These are phyloP conservation scores for Halocynthia roretzi DNA, from an alignment of 23 tunicate species.

Conservation along the genomic window DNA sequence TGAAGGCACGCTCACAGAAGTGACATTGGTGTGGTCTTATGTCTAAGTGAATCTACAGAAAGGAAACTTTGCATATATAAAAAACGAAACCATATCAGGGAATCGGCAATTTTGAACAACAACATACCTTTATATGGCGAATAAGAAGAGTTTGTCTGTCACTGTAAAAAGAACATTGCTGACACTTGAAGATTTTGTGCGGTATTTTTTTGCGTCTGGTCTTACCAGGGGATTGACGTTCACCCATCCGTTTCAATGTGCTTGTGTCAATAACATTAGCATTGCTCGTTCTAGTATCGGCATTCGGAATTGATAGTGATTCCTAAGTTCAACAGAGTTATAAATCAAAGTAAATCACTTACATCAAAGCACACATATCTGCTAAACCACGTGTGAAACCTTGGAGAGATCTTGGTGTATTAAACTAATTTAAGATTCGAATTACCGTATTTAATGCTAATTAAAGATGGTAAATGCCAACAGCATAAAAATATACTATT, in stretches of 20 bases:
- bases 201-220: constrained; percentile 48
- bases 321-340: constrained; percentile 20
- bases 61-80: too few species aligned
- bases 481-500: too few species aligned
- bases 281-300: constrained; percentile 19
- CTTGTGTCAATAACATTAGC: constrained; percentile 39
- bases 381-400: too few species aligned
- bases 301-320: constrained; percentile 84
- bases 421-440: too few species aligned
- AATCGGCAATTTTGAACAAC: not conserved
- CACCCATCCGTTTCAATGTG: constrained; percentile 41
- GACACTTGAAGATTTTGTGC: constrained; percentile 90
- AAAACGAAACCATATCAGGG: not conserved
- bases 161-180: constrained; percentile 96
- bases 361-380: too few species aligned
- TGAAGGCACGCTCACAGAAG: constrained; percentile 89
- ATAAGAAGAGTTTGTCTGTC: constrained; percentile 92
- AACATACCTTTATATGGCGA: constrained; percentile 83
- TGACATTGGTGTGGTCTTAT: constrained; percentile 98
- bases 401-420: too few species aligned
- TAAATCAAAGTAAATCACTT: not conserved
- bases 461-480: too few species aligned
- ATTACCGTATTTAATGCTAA: too few species aligned
- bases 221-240: constrained; percentile 52
- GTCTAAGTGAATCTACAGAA: constrained; percentile 81